Evolutionary conservation across 2,888 invertebrate species (phyloP), one percentile per base, ranked within the genome.

Genomic region (Psylliodes chrysocephalus): DNA sequence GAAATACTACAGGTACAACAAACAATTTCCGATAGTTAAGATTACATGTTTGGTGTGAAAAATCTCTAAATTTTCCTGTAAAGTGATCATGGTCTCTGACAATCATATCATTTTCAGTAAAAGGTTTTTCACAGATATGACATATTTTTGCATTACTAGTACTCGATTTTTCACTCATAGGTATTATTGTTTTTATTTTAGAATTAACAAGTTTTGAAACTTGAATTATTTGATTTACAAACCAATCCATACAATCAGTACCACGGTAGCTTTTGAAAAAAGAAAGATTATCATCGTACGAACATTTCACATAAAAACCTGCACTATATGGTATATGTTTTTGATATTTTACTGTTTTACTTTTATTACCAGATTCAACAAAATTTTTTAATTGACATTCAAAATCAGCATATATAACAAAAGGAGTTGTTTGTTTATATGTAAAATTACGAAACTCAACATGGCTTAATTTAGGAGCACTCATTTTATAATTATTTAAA

Each of bases 1-100:
- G 78, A 54, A 78, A 76, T 5, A 76, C 62, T 7, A 78, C 61
- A 0, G 79, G 79, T 22, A 81, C 71, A 14, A 70, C 67, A 25
- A 68, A 62, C 0, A 70, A 62, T 17, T 73, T 60, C 65, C 71
- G 68, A 62, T 67, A 80, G 54, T 77, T 75, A 17, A 81, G 28
- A 69, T 81, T 79, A 53, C 78, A 78, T n/a, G 15, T 47, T 17
- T 68, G 63, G 63, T 77, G 76, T 2, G 75, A 72, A 5, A 67
- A 66, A 7, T 73, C 75, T 40, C 75, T 49, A 59, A 65, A 76
- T 35, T 63, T 62, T 25, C 76, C 76, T 14, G 72, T 75, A 10
- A 76, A 59, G 62, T 78, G 77, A 59, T 63, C 57, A 60, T 79
- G 78, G 62, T 78, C 75, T 3, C 63, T 46, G 15, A 75, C 75